Evolutionary conservation across 2,797 vertebrate genomes (phyloP).

Genomic region (Champsocephalus gunnari): DNA sequence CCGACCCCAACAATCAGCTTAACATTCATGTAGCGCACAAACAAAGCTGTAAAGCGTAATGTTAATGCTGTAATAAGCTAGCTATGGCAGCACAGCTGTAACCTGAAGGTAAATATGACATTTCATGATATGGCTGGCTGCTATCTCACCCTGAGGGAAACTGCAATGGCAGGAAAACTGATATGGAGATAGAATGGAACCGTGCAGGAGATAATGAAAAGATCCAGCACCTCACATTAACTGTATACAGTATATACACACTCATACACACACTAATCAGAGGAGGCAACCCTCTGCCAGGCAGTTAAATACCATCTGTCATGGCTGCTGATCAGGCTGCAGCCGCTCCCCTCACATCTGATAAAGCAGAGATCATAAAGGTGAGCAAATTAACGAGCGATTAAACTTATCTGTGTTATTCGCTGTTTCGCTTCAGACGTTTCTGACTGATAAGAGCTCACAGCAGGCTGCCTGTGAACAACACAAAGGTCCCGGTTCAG

Average conservation of each 20-base stretch:
- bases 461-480: slow-evolving; percentile 10
- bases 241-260: not conserved
- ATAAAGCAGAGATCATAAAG: slow-evolving; percentile 23
- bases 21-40: slow-evolving; percentile 16
- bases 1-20: not conserved
- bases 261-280: slow-evolving; percentile 25
- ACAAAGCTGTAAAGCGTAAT: slow-evolving; percentile 9
- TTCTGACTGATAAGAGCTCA: slow-evolving; percentile 38
- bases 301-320: slow-evolving; percentile 51
- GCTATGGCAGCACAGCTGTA: slow-evolving; percentile 16
- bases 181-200: slow-evolving; percentile 16
- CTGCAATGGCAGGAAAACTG: slow-evolving; percentile 29
- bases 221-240: slow-evolving; percentile 15
- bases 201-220: slow-evolving; percentile 29
- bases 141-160: slow-evolving; percentile 20
- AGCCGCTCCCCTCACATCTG: not conserved
- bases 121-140: slow-evolving; percentile 34
- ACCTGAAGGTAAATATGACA: slow-evolving; percentile 35
- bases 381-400: slow-evolving; percentile 34
- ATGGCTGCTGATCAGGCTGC: slow-evolving; percentile 17
- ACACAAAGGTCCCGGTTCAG: slow-evolving; percentile 1
- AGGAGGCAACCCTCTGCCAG: slow-evolving; percentile 20
- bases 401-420: slow-evolving; percentile 35
- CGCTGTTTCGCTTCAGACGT: not conserved
- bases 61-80: slow-evolving; percentile 28